These are phyloP conservation scores for Alectoris magna DNA, from an alignment of 2,797 vertebrate genomes.

Conservation along the genomic window DNA sequence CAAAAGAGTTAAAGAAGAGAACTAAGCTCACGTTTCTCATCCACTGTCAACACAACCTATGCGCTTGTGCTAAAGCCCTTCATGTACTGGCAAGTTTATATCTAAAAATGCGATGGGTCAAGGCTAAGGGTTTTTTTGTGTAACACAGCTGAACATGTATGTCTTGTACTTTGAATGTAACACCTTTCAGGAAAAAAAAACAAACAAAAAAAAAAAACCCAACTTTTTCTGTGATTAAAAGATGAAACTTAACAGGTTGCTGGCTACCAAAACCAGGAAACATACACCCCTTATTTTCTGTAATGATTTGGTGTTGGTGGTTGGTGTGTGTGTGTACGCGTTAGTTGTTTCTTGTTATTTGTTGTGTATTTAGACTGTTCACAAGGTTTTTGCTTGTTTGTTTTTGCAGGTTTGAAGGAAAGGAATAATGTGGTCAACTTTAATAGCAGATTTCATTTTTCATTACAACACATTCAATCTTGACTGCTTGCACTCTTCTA, in stretches of 20 bases:
- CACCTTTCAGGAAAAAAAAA: not conserved
- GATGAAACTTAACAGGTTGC: not conserved
- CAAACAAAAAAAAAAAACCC: too few relatives aligned
- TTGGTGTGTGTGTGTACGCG: not conserved
- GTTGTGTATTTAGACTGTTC: not conserved
- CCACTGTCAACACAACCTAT: not conserved
- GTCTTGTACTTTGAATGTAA: not conserved
- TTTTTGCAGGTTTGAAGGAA: not conserved
- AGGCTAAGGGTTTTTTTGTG: not conserved
- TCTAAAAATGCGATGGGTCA: not conserved
- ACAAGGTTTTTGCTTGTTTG: not conserved
- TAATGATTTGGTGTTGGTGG: rapidly evolving
- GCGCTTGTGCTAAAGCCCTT: not conserved
- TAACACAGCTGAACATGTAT: too few relatives aligned
- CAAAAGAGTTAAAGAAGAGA: not conserved
- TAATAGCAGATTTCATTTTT: not conserved
- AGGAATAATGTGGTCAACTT: not conserved
- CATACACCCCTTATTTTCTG: not conserved
- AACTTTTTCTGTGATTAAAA: not conserved
- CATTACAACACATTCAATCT: not conserved
- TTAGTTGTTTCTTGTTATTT: not conserved
- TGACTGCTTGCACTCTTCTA: not conserved
- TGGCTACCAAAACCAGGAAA: not conserved
- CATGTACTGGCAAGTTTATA: not conserved
- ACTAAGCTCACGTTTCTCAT: not conserved